These are phyloP conservation scores for Cryptomyrus ogoouensis DNA, from an alignment of 2,113 vertebrate species.

Conservation along the genomic window DNA sequence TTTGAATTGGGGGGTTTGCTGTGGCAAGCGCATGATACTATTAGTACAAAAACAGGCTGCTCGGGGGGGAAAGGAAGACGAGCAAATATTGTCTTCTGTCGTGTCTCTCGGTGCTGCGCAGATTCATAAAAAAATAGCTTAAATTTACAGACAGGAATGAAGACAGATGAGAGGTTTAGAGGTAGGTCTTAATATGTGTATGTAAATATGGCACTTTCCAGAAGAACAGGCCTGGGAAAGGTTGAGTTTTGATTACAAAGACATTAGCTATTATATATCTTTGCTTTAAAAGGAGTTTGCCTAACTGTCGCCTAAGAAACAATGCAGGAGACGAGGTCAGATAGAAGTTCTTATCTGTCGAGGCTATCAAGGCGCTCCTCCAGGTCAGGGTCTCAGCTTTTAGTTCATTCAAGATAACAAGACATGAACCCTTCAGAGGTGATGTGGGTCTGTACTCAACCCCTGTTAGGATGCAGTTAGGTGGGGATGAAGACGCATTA, in stretches of 20 bases:
- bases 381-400: not conserved
- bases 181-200: not conserved
- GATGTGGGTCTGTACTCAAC: not conserved
- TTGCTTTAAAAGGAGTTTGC: not conserved
- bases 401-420: not conserved
- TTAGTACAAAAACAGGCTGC: constrained; percentile 35
- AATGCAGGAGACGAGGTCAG: not conserved
- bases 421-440: not conserved
- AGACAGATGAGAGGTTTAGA: not conserved
- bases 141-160: not conserved
- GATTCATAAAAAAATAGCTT: constrained; percentile 1
- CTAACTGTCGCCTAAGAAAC: not conserved
- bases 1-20: constrained; percentile 41
- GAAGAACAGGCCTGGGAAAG: not conserved
- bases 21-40: constrained; percentile 53
- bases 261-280: not conserved
- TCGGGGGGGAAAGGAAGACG: not conserved
- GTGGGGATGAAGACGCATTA: not conserved
- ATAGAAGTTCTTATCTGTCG: not conserved
- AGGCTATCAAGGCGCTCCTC: not conserved
- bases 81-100: not conserved
- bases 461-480: not conserved
- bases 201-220: not conserved
- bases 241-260: not conserved
- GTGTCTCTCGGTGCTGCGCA: not conserved